Percentiles rank a stretch among this genome's conserved stretches.
These are phyloP conservation scores for Heteractis magnifica DNA, from an alignment of 92 coral and sea anemone species.

Conservation along the genomic window DNA sequence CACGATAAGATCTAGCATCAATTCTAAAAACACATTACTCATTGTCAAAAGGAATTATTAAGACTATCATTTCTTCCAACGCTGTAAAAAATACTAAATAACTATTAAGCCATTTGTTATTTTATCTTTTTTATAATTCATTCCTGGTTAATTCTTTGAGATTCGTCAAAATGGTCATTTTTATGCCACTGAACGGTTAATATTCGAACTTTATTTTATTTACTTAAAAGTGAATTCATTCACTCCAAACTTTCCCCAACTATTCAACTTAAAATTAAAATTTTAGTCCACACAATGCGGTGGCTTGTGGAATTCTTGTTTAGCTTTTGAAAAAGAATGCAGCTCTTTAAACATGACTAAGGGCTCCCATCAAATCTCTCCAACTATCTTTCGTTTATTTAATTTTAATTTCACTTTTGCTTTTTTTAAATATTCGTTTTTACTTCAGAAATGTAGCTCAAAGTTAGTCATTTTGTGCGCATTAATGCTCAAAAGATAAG, in stretches of 20 bases:
- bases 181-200: background rate
- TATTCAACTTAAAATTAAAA: conserved; percentile 9
- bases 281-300: background rate
- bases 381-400: background rate
- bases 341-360: background rate
- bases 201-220: background rate
- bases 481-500: no score
- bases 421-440: no score
- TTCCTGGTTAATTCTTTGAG: background rate
- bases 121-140: background rate
- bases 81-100: no score
- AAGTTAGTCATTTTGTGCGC: no score
- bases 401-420: background rate
- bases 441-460: no score
- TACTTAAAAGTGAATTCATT: background rate
- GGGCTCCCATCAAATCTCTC: background rate
- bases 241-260: background rate
- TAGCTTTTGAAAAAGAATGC: background rate
- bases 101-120: background rate
- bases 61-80: no score
- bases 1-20: no score
- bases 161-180: background rate
- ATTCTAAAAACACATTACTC: no score
- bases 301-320: background rate
- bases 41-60: no score